Evolutionary conservation across 1,140 invertebrate genomes (phyloP).

Genomic region (Microvelia longipes): DNA sequence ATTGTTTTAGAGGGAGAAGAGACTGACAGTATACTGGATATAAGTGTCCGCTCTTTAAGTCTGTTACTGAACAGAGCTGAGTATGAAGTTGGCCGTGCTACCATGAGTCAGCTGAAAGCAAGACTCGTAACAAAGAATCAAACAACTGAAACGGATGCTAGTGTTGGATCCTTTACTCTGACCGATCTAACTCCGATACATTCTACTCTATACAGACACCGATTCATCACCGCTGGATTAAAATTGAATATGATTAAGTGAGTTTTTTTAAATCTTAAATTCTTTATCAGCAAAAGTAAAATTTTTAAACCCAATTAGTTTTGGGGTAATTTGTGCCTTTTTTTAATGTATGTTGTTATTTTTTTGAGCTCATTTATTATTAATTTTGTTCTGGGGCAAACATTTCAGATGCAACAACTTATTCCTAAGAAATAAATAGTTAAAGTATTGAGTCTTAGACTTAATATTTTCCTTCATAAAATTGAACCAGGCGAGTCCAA

Average conservation of each 20-base stretch:
- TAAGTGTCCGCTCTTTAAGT: constrained; percentile 63
- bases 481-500: no score
- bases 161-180: constrained; percentile 62
- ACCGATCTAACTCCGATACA: constrained; percentile 59
- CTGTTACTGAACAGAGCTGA: constrained; percentile 59
- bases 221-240: constrained; percentile 68
- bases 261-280: constrained; percentile 14
- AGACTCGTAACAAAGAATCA: constrained; percentile 26
- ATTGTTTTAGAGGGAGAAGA: constrained; percentile 7
- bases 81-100: constrained; percentile 58
- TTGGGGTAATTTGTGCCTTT: no score
- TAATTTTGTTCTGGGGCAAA: no score
- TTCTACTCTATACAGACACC: constrained; percentile 61
- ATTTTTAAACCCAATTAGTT: constrained; percentile 8
- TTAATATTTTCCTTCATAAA: no score
- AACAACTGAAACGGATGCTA: constrained; percentile 33
- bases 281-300: not conserved
- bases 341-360: no score
- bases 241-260: constrained; percentile 68
- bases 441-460: no score
- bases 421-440: no score
- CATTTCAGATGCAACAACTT: no score
- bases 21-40: constrained; percentile 36
- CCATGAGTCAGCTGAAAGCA: constrained; percentile 47
- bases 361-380: no score